Evolutionary conservation across 2,888 invertebrate genomes (phyloP).

Genomic region (Heliconius sara): DNA sequence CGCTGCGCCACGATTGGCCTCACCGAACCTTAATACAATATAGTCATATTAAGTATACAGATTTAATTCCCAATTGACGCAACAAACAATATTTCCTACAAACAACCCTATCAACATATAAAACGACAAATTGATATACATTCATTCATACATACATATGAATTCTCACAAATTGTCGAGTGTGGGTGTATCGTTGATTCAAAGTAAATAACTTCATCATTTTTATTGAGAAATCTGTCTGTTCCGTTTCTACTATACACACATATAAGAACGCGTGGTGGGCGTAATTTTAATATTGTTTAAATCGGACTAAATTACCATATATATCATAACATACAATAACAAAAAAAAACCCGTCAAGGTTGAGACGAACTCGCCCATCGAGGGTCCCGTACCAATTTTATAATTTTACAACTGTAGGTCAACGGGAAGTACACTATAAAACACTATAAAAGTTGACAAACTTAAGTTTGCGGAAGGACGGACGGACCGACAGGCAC

Average conservation of each 20-base stretch:
- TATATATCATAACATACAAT: not conserved
- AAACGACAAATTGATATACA: not conserved
- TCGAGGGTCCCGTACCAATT: not conserved
- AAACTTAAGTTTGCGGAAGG: too few relatives aligned
- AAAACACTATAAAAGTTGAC: too few relatives aligned
- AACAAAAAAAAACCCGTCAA: not conserved
- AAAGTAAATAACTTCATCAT: slow-evolving; percentile 43
- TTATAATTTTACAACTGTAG: too few relatives aligned
- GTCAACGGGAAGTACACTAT: too few relatives aligned
- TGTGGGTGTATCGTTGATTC: slow-evolving; percentile 44
- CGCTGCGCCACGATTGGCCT: too few relatives aligned
- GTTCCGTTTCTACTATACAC: not conserved
- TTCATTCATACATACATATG: slow-evolving; percentile 24
- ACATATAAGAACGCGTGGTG: not conserved
- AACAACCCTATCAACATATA: not conserved
- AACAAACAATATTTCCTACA: not conserved
- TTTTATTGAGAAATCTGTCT: slow-evolving; percentile 8
- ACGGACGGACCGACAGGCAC: too few relatives aligned
- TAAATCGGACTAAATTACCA: not conserved
- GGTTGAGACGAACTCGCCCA: not conserved
- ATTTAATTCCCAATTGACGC: not conserved
- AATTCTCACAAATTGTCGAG: slow-evolving; percentile 26
- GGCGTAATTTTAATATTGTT: not conserved
- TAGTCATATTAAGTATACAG: not conserved
- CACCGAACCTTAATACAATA: too few relatives aligned